Evolutionary conservation across 2,113 vertebrate species (phyloP).

Genomic region (Scomber japonicus): DNA sequence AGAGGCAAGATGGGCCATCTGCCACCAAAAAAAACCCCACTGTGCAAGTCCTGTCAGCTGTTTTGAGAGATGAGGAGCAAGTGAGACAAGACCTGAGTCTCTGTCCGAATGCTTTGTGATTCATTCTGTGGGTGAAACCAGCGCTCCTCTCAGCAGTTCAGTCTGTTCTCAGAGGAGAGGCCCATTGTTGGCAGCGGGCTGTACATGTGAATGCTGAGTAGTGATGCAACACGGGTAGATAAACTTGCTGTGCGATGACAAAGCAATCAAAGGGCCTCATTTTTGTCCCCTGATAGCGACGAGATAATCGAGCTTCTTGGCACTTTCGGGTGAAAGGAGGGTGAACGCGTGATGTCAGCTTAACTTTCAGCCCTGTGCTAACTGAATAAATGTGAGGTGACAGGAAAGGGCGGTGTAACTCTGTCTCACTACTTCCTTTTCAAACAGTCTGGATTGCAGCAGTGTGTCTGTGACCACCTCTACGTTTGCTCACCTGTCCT

Average conservation of each 20-base stretch:
- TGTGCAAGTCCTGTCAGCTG: slow-evolving; percentile 63
- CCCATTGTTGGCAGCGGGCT: slow-evolving; percentile 30
- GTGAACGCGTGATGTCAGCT: background rate
- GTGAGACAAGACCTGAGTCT: slow-evolving; percentile 6
- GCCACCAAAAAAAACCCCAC: slow-evolving; percentile 42
- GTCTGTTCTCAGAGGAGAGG: slow-evolving; percentile 46
- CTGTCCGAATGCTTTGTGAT: slow-evolving; percentile 47
- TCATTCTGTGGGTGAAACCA: slow-evolving; percentile 63
- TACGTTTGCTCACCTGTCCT: slow-evolving; percentile 10
- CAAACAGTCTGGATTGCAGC: background rate
- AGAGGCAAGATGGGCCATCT: slow-evolving; percentile 40
- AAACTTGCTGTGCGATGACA: slow-evolving; percentile 57
- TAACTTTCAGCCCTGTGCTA: slow-evolving; percentile 12
- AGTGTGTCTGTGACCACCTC: slow-evolving; percentile 8
- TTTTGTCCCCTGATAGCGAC: slow-evolving; percentile 41
- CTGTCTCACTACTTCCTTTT: background rate
- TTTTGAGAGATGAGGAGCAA: slow-evolving; percentile 50
- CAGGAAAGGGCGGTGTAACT: slow-evolving; percentile 10
- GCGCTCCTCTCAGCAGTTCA: slow-evolving; percentile 19
- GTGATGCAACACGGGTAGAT: slow-evolving; percentile 71
- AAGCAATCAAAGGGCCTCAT: slow-evolving; percentile 57
- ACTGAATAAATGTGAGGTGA: slow-evolving; percentile 32
- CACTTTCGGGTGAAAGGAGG: slow-evolving; percentile 41
- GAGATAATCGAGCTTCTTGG: slow-evolving; percentile 13
- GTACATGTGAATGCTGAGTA: slow-evolving; percentile 58